Percentiles rank a stretch among this genome's conserved stretches.
Conservation (phyloP, 2,797 vertebrate genomes). For the Arnoldichthys spilopterus region DNA sequence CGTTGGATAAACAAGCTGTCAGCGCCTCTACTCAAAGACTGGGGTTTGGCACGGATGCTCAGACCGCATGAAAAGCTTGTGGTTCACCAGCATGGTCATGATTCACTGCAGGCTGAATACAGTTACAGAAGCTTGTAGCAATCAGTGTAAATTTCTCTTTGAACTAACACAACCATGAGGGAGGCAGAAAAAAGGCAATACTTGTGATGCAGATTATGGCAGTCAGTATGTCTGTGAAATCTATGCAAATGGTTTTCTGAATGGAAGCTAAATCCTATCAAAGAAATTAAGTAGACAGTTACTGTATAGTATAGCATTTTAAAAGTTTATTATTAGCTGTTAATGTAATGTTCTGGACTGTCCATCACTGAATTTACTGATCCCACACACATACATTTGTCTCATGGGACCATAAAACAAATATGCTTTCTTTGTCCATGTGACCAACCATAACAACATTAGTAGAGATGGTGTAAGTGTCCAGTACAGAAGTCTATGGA, state of each 20-base stretch:
- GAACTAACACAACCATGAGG: not conserved
- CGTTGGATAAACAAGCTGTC: slow-evolving; percentile 25
- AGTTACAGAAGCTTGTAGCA: slow-evolving; percentile 13
- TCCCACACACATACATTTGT: no score
- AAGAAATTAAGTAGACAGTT: not conserved
- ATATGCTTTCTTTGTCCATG: no score
- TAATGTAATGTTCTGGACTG: no score
- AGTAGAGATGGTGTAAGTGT: no score
- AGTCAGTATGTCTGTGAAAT: not conserved
- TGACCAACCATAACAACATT: no score
- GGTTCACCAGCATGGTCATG: slow-evolving; percentile 41
- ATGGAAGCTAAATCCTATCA: not conserved
- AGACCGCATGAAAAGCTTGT: slow-evolving; percentile 38
- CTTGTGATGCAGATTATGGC: not conserved
- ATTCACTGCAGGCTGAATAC: slow-evolving; percentile 24
- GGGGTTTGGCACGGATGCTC: slow-evolving; percentile 1
- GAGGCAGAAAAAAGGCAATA: not conserved
- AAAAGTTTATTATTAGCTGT: not conserved
- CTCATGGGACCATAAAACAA: no score
- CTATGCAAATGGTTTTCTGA: not conserved
- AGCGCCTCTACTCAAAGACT: slow-evolving; percentile 26
- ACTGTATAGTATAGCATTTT: not conserved
- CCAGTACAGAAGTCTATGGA: no score
- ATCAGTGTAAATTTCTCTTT: not conserved
- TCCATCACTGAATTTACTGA: no score